A percentile compares a stretch with the other conserved stretches of the same genome.
Evolutionary conservation across 1,140 invertebrate species (phyloP).

Genomic region (Cyclargus thomasi): DNA sequence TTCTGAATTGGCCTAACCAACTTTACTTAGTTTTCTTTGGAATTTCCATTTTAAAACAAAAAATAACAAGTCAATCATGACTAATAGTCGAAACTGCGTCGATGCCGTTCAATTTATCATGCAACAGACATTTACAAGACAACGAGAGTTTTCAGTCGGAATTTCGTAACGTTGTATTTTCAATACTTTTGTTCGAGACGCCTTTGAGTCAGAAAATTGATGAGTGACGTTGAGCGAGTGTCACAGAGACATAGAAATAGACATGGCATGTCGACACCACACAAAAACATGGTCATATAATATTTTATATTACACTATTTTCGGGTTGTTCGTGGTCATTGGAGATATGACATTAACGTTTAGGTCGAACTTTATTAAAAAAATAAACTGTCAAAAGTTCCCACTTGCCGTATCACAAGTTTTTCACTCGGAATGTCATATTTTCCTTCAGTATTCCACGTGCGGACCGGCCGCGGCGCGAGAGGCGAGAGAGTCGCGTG

Average conservation of each 20-base stretch:
- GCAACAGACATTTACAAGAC: not conserved
- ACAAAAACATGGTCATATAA: too few relatives aligned
- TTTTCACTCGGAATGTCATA: slow-evolving; percentile 19
- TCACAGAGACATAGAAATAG: not conserved
- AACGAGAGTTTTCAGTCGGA: not conserved
- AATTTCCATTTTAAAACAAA: not conserved
- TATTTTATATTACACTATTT: too few relatives aligned
- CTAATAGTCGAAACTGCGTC: not conserved
- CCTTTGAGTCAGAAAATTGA: slow-evolving; percentile 23
- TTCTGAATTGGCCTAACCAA: too few relatives aligned
- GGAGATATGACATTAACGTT: too few relatives aligned
- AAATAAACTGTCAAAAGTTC: too few relatives aligned
- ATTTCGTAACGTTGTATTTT: slow-evolving; percentile 10
- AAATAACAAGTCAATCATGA: not conserved
- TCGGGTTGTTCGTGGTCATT: too few relatives aligned
- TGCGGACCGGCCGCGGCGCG: slow-evolving; percentile 25
- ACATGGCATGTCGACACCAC: too few relatives aligned
- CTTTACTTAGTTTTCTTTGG: not conserved
- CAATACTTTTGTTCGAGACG: slow-evolving; percentile 11
- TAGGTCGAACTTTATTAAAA: too few relatives aligned
- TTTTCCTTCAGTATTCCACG: slow-evolving; percentile 40
- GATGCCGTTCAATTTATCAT: not conserved
- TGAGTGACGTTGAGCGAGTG: slow-evolving; percentile 49
- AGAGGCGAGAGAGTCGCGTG: slow-evolving; percentile 37
- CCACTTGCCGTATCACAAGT: too few relatives aligned